Base-by-base conservation (phyloP, 2,888 invertebrate genomes). In the Spisula subtruncata region DNA sequence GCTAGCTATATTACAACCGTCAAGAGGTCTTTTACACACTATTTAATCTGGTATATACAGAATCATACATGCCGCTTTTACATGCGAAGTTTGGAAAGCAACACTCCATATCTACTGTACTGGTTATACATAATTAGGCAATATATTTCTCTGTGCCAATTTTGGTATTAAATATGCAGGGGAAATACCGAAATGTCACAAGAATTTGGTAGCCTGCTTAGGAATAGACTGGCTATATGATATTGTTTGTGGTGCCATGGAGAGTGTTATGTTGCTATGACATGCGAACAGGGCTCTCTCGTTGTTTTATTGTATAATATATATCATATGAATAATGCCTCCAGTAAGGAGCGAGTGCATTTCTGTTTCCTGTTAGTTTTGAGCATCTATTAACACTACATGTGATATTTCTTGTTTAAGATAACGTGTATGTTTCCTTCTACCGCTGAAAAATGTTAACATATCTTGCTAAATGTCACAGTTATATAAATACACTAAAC, bases 91-190 rank as follows among this genome's bases (percentile, higher is more conserved):
- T 51, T n/a, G 18, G 60, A 60, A 20, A 25, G n/a, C 41, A 25
- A 60, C n/a, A n/a, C 60, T 18, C n/a, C 8, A 60, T 2, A 41
- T 41, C 41, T 41, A 41, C 41, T 41, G 29, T 71, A 32, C n/a
- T 71, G 14, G 14, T 32, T 71, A 29, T 71, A 71, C 71, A 71
- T 32, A 71, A 32, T 32, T 32, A 29, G 32, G 71, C 29, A n/a
- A 71, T 71, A 32, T 32, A 71, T 71, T 71, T 32, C 32, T 16
- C 79, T 5, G 0, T 54, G 35, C 85, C 79, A 71, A 79, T 54
- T 85, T 79, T 35, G 71, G 56, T 25, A 85, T 85, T 79, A 80
- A 85, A 75, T 85, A 85, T 85, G 79, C 85, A 79, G 29, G 25
- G n/a, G 14, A 48, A 79, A 79, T 25, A 25, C 48, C 29, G 25